Evolutionary conservation across 2,113 vertebrate species (phyloP), one percentile per base, ranked within the genome.

Genomic region (Muntiacus muntjak): DNA sequence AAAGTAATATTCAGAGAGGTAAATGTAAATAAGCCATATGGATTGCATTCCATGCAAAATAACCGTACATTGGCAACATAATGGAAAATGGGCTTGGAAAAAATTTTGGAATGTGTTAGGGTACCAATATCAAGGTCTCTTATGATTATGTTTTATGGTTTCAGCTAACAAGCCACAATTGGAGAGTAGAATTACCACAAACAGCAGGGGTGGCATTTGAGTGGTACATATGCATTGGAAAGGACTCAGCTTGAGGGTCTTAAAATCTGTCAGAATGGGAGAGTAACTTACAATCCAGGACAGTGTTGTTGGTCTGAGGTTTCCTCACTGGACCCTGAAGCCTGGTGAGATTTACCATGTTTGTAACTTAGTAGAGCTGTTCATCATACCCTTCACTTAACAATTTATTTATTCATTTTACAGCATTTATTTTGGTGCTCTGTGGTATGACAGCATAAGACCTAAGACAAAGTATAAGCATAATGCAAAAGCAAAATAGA

Each of bases 61-160:
- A 97, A 87, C 40, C 54, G 90, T 74, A 94, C 9, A 84, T 11
- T 8, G 45, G 47, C 86, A 97, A 67, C 2, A 45, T 93, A 93
- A 91, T 79, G 58, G 17, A 76, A 95, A 90, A 79, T 67, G 23
- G 7, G 6, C 9, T 92, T 89, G 74, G 55, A 60, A 60, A 93
- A 87, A 62, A 19, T 91, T 95, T 71, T 96, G 58, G 23, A 96
- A 92, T 88, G 92, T 91, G 55, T 96, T 90, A 86, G 43, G 12
- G 74, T 94, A 95, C 57, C 25, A 9, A 7, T 94, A 89, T 84
- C 36, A 94, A 96, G 84, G 52, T 43, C 78, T 91, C 96, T 93
- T 52, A 79, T 87, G 33, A 86, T 83, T 64, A 21, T 45, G 1
- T 52, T 96, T 94, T 45, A 71, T 54, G 43, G 28, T 95, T 96